Evolutionary conservation across 2,113 vertebrate genomes (phyloP).

Genomic region (Leptocoma aspasia): DNA sequence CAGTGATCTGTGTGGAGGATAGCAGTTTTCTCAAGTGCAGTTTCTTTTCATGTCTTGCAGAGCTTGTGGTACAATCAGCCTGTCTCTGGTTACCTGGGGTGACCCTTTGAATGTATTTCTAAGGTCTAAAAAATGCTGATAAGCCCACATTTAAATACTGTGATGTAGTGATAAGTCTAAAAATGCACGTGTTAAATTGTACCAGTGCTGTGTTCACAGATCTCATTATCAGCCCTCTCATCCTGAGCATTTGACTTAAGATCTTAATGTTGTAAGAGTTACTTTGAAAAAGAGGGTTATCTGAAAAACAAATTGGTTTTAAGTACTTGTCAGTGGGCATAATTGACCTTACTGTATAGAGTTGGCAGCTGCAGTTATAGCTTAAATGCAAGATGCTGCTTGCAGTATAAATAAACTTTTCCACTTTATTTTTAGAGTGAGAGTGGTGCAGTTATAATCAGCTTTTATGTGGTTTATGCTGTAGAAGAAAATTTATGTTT

Average conservation of each 20-base stretch:
- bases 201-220: background rate
- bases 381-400: slow-evolving; percentile 10
- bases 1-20: background rate
- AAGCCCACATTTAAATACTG: background rate
- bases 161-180: background rate
- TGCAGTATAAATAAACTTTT: slow-evolving; percentile 61
- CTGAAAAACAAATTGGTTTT: background rate
- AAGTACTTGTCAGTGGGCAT: background rate
- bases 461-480: slow-evolving; percentile 45
- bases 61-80: background rate
- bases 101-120: background rate
- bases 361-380: background rate
- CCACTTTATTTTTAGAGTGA: slow-evolving; percentile 59
- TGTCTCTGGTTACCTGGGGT: background rate
- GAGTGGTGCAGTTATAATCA: slow-evolving; percentile 43
- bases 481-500: slow-evolving; percentile 6
- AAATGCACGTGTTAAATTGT: background rate
- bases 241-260: background rate
- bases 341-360: background rate
- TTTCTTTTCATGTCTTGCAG: background rate
- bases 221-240: background rate
- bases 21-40: background rate
- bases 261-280: background rate
- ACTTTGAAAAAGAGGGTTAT: background rate
- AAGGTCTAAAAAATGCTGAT: background rate